Conservation (phyloP, 1,140 invertebrate species). For the Bombus balteatus region DNA sequence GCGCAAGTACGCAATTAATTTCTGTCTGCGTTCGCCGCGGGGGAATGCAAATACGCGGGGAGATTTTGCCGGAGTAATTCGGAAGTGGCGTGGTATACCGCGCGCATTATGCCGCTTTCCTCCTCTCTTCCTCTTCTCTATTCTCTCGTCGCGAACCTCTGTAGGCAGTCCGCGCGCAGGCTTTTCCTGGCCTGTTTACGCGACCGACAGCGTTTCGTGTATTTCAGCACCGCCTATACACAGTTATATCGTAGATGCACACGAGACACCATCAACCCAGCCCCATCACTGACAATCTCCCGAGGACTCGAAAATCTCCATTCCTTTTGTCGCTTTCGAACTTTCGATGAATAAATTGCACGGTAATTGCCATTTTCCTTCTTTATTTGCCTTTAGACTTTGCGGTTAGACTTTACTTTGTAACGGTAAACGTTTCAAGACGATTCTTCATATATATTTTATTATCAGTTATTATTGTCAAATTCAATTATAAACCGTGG, state of each 20-base stretch:
- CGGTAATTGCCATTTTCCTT: not conserved
- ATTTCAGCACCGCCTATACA: not conserved
- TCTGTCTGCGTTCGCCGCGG: conserved; percentile 75
- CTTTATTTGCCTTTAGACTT: not conserved
- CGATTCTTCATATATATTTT: not conserved
- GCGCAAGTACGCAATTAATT: conserved; percentile 81
- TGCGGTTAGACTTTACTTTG: not conserved
- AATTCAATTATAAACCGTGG: not conserved
- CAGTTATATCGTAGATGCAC: not conserved
- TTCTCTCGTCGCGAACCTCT: conserved; percentile 1
- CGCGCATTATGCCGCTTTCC: conserved; percentile 77
- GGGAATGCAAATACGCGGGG: conserved; percentile 79
- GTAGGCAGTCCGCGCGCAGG: conserved; percentile 33
- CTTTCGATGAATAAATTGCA: not conserved
- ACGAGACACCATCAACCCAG: not conserved
- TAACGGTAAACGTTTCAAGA: not conserved
- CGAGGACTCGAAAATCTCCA: not conserved
- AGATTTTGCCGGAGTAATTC: conserved; percentile 80
- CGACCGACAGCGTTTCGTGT: conserved; percentile 38
- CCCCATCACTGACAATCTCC: not conserved
- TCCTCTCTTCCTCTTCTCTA: conserved; percentile 9
- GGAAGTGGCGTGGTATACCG: conserved; percentile 79
- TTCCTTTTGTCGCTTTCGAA: not conserved
- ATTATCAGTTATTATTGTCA: not conserved
- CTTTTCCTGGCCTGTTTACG: conserved; percentile 61